These are phyloP conservation scores for Popillia japonica DNA, from an alignment of 1,140 invertebrate genomes.

Conservation along the genomic window DNA sequence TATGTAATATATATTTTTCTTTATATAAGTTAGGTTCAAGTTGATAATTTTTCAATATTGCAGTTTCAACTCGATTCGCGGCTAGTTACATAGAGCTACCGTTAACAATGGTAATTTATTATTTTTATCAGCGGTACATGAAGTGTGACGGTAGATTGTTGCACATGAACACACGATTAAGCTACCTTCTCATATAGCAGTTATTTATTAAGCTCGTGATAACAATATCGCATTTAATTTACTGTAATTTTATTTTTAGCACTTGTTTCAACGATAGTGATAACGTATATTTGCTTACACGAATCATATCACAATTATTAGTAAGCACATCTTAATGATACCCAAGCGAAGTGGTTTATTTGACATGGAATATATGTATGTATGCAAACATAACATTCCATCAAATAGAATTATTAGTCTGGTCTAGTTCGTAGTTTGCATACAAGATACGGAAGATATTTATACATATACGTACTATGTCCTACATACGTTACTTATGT, in stretches of 20 bases:
- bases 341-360: background rate
- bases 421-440: too few relatives aligned
- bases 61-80: background rate
- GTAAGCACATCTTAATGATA: background rate
- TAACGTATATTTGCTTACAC: background rate
- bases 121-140: background rate
- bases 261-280: slow-evolving; percentile 11
- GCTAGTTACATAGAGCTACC: background rate
- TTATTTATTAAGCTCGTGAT: slow-evolving; percentile 1
- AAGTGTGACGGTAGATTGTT: background rate
- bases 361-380: too few relatives aligned
- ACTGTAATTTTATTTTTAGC: slow-evolving; percentile 12
- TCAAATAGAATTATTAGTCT: too few relatives aligned
- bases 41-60: background rate
- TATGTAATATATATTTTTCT: too few relatives aligned
- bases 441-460: too few relatives aligned
- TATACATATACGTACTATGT: too few relatives aligned
- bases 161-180: background rate
- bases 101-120: slow-evolving; percentile 6
- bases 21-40: background rate
- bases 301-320: background rate
- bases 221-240: background rate
- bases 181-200: background rate
- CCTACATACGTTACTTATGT: too few relatives aligned
- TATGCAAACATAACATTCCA: background rate